Conservation (phyloP, 2,888 invertebrate species). For the Malthinus seriepunctatus region DNA sequence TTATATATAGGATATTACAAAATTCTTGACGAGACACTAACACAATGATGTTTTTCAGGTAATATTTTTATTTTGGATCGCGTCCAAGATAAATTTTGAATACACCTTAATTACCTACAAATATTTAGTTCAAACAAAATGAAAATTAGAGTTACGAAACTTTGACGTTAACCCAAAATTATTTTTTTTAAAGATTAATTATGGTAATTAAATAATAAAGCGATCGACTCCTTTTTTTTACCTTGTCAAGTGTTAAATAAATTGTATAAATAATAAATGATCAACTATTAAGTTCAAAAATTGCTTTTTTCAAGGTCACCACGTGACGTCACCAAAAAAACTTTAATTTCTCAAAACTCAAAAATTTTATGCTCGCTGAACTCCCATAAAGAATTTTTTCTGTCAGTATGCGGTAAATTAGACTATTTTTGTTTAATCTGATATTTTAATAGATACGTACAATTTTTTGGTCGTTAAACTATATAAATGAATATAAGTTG, state of each 20-base stretch:
- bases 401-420: conserved; percentile 13
- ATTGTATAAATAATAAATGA: conserved; percentile 18
- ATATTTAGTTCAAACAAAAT: conserved; percentile 14
- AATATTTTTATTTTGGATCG: conserved; percentile 22
- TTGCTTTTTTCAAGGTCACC: conserved; percentile 34
- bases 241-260: conserved; percentile 17
- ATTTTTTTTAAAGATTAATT: conserved; percentile 10
- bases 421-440: conserved; percentile 17
- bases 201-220: conserved; percentile 17
- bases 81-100: conserved; percentile 17
- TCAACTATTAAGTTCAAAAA: conserved; percentile 21
- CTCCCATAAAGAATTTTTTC: conserved; percentile 25
- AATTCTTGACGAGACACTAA: conserved; percentile 8
- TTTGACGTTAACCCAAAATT: neutral
- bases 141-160: neutral
- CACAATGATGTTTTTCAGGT: conserved; percentile 12
- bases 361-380: conserved; percentile 17
- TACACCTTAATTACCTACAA: conserved; percentile 24
- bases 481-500: conserved; percentile 12
- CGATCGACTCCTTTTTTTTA: conserved; percentile 14
- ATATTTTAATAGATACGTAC: conserved; percentile 21
- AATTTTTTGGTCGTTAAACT: conserved; percentile 29
- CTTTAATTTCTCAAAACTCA: conserved; percentile 33
- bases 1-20: conserved; percentile 1
- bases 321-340: conserved; percentile 34